A percentile compares a stretch with the other conserved stretches of the same genome.
Conservation (phyloP, 2,797 vertebrate genomes). For the Babyrousa celebensis region DNA sequence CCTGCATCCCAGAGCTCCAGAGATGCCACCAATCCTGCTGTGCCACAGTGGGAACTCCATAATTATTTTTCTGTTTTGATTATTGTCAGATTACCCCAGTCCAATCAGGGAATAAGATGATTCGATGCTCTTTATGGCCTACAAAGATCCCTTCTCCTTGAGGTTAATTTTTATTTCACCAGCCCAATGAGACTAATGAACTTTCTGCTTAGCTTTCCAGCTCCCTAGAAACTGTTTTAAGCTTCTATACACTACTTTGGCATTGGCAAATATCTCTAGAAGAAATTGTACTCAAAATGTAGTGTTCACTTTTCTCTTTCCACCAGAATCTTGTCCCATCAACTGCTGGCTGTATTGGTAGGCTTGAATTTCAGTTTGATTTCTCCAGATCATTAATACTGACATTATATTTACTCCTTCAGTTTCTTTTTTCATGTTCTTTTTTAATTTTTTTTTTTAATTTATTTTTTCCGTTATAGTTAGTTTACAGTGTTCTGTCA, state of each 20-base stretch:
- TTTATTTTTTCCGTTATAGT: no score
- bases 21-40: no score
- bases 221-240: constrained; percentile 57
- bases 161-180: constrained; percentile 54
- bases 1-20: no score
- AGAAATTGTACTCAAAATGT: constrained; percentile 20
- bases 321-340: not conserved
- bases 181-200: not conserved
- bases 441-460: no score
- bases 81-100: not conserved
- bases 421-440: not conserved
- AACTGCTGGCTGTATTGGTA: not conserved
- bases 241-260: not conserved
- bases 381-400: not conserved
- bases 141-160: not conserved
- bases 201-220: constrained; percentile 1
- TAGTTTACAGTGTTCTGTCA: no score
- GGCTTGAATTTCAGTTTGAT: not conserved
- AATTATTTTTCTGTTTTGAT: constrained; percentile 47
- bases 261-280: not conserved
- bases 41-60: no score
- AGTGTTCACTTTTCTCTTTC: constrained; percentile 14
- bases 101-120: not conserved
- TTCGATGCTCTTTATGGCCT: not conserved
- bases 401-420: not conserved